Base-by-base conservation (phyloP, 2,888 invertebrate genomes). In the Ophion obscuratus region DNA sequence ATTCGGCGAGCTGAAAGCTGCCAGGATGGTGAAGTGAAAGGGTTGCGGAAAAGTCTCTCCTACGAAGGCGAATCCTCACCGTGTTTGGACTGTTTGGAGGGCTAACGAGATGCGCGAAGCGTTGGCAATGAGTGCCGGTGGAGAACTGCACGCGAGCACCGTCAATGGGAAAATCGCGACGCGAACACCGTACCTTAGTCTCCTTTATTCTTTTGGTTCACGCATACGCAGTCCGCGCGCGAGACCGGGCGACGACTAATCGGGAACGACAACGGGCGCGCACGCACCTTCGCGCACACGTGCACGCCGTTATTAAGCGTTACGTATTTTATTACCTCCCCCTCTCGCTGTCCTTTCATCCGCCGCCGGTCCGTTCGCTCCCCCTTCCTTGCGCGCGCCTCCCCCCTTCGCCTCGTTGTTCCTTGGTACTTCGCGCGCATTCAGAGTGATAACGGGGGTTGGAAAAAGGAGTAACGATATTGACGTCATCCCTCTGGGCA, bases 81-180 rank as follows among this genome's bases (percentile, higher is more conserved):
- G 47, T 24, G 67, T 68, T 40, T 40, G 62, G 27, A 80, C 36
- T 24, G 67, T 68, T 40, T 40, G 62, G 27, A 80, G 64, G n/a
- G 27, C 71, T 14, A 1, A 40, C 40, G 40, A 36, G 44, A 67
- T 40, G 24, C 57, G 44, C 59, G 80, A 80, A 85, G 81, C 83
- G 84, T 66, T 79, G 57, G 44, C 75, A 70, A 77, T 78, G 85
- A 84, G 70, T 57, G 81, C 82, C 87, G 73, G 76, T 83, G 73
- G 78, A 66, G 84, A 84, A 88, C 88, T 88, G 87, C 83, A 81
- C 83, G 86, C 77, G 75, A 79, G 59, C 70, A 81, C 86, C 85
- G 88, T 88, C 88, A 88, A 87, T 88, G 88, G 87, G 87, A 82
- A 80, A 66, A 67, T 53, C 80, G 64, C 36, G 53, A 70, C 61